Conservation (phyloP, 2,888 invertebrate genomes). For the Macaria notata region DNA sequence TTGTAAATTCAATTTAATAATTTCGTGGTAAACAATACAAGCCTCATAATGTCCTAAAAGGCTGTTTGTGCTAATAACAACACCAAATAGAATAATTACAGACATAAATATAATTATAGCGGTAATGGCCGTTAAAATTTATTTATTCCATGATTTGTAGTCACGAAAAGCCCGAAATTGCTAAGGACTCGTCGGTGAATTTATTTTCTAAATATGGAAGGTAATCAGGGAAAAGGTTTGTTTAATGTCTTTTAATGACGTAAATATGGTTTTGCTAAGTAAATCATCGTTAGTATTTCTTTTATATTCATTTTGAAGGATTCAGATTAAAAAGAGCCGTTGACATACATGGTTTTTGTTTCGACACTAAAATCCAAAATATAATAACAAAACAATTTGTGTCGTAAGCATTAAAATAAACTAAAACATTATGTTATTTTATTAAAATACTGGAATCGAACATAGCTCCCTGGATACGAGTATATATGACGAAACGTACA, state of each 20-base stretch:
- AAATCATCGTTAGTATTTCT: no score
- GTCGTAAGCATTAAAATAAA: no score
- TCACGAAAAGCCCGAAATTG: slow-evolving; percentile 41
- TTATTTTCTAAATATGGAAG: slow-evolving; percentile 22
- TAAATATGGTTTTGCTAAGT: neutral
- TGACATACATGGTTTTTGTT: no score
- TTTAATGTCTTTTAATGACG: slow-evolving; percentile 7
- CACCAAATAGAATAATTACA: slow-evolving; percentile 43
- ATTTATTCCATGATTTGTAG: slow-evolving; percentile 44
- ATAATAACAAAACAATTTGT: no score
- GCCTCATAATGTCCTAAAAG: slow-evolving; percentile 12
- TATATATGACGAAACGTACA: no score
- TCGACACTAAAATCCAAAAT: no score
- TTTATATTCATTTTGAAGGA: no score
- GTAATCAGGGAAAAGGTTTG: slow-evolving; percentile 21
- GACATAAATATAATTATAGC: slow-evolving; percentile 44
- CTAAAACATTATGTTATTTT: no score
- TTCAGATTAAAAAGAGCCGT: no score
- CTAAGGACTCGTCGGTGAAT: slow-evolving; percentile 18
- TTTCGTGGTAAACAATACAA: neutral
- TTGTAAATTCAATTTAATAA: no score
- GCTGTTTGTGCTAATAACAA: slow-evolving; percentile 34
- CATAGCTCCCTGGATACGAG: no score
- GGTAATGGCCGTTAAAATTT: slow-evolving; percentile 39
- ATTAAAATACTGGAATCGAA: no score